Base-by-base conservation (phyloP, 2,888 invertebrate species). In the Xylocampa areola region DNA sequence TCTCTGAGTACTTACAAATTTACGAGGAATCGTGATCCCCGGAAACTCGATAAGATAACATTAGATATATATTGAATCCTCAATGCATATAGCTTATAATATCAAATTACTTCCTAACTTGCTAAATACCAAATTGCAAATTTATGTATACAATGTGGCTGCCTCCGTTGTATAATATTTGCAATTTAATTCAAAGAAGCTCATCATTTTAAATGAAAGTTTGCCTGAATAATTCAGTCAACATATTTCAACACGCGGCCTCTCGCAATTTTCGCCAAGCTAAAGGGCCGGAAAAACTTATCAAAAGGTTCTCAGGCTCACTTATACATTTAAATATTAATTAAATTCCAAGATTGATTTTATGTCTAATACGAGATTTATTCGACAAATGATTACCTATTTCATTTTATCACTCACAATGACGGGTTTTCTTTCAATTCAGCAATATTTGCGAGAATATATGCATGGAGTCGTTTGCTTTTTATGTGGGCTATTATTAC, bases 31-130 rank as follows among this genome's bases (percentile, higher is more conserved):
- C 36, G 52, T 16, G 51, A 27, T 49, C 52, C 23, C 36, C n/a
- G 33, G 21, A 30, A 47, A 43, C 13, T n/a, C 5, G 63, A 62
- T 69, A 49, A 58, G 70, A 52, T 69, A 64, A 32, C 16, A 43
- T 16, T 19, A n/a, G n/a, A n/a, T n/a, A n/a, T 16, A 17, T 25
- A 14, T 32, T 32, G 8, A 6, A 29, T 13, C 29, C 47, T 21
- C 36, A 35, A 33, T 41, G 17, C 14, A 35, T 25, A 7, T 25
- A 8, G 44, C 23, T 16, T 32, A 13, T 21, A 32, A 29, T 40
- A 11, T 5, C 8, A 16, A 27, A n/a, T 25, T 21, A 40, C 35
- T 2, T 37, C 10, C n/a, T n/a, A 25, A 33, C 10, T 23, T 39
- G 8, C 6, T 16, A 25, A 8, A n/a, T 16, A 13, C 10, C 7